These are phyloP conservation scores for Dendrolimus kikuchii DNA, from an alignment of 1,140 invertebrate genomes.

Conservation along the genomic window DNA sequence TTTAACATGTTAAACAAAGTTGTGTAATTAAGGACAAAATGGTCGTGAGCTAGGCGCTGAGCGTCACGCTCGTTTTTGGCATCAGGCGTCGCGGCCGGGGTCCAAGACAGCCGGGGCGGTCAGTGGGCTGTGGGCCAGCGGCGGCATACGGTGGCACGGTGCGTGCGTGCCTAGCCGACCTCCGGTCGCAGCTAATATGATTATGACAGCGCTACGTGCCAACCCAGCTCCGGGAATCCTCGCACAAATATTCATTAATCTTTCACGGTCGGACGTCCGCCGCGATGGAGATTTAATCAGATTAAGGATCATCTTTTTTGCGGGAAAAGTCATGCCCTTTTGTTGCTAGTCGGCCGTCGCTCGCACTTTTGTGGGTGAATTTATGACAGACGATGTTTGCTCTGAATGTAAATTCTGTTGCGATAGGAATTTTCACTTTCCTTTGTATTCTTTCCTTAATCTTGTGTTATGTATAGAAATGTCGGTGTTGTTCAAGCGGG, in stretches of 20 bases:
- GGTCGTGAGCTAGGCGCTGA: too few species aligned
- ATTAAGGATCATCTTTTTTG: conserved; percentile 72
- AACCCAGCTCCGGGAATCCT: conserved; percentile 59
- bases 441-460: conserved; percentile 12
- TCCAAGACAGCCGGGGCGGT: too few species aligned
- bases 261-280: conserved; percentile 69
- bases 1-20: too few species aligned
- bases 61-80: too few species aligned
- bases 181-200: conserved; percentile 64
- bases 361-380: conserved; percentile 62
- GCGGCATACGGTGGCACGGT: conserved; percentile 4
- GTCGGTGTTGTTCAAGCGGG: conserved; percentile 2
- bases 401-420: conserved; percentile 57
- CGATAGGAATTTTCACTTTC: conserved; percentile 14
- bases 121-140: too few species aligned
- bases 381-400: conserved; percentile 58
- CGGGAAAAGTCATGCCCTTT: conserved; percentile 65
- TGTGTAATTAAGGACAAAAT: too few species aligned
- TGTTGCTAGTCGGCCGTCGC: conserved; percentile 60
- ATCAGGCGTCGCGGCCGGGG: too few species aligned
- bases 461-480: conserved; percentile 5
- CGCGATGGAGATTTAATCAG: conserved; percentile 71
- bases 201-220: conserved; percentile 69
- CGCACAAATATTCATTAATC: conserved; percentile 71
- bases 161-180: conserved; percentile 55